Base-by-base conservation (phyloP, 2,888 invertebrate species). In the Trimorus sp. region DNA sequence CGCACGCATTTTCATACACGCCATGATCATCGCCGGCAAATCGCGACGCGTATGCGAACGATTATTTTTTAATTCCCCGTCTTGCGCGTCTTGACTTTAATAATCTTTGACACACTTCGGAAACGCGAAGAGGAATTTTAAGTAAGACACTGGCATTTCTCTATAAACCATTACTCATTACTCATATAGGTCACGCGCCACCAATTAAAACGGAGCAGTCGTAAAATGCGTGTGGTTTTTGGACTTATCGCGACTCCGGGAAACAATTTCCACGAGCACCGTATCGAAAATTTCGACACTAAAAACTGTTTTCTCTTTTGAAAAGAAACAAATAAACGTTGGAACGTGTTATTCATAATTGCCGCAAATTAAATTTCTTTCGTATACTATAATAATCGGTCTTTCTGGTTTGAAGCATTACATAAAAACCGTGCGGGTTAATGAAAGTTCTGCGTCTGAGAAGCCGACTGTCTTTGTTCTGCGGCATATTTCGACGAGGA, bases 281-380 rank as follows among this genome's bases (percentile, higher is more conserved):
- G 1, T 45, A 4, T 12, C 45, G 45, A 45, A 45, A 26, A 36
- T 56, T 56, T 56, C 36, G 36, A 12, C 11, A 12, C 37, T 9
- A 9, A 16, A 56, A 38, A 36, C 58, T 49, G 69, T 59, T 82
- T 82, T 82, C 82, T 78, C 78, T 69, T 69, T 73, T 12, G 54
- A 40, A 51, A 62, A 73, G 62, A 74, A 68, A 63, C 14, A 76
- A 68, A 68, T 79, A 59, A 58, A 73, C 40, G 54, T 62, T 8
- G 58, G 65, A 63, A 63, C 58, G 65, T 51, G 62, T 78, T 78
- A 78, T 78, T 70, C 59, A 59, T 74, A 78, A 82, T 78, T 78
- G 66, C 66, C 36, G 36, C 16, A 62, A 78, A 82, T 82, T 74
- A 78, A 82, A 75, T 82, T 77, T 78, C 66, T 75, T 78, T 78